These are phyloP conservation scores for Serilophus lunatus DNA, from an alignment of 2,113 vertebrate species.

Conservation along the genomic window DNA sequence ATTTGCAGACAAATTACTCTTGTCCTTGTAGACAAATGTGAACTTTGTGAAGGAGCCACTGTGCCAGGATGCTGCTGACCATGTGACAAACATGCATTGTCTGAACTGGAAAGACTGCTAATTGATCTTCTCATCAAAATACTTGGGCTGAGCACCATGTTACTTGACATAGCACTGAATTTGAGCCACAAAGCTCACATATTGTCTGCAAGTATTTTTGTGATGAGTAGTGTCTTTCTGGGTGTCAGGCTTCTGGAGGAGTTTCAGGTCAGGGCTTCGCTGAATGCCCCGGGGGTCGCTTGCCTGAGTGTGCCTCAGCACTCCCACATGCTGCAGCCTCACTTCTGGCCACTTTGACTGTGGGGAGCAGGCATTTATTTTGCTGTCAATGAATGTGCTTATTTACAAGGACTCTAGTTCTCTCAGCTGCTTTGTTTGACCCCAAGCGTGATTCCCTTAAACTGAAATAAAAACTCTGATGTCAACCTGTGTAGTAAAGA, in stretches of 20 bases:
- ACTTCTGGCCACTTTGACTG: not conserved
- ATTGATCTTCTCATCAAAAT: not conserved
- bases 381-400: not conserved
- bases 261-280: not conserved
- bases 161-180: not conserved
- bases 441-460: not conserved
- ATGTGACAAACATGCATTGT: rapidly evolving
- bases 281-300: not conserved
- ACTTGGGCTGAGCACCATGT: not conserved
- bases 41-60: not conserved
- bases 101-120: not conserved
- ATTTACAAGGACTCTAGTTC: not conserved
- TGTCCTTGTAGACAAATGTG: not conserved
- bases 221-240: not conserved
- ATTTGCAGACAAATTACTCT: not conserved
- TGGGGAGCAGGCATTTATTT: not conserved
- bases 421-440: not conserved
- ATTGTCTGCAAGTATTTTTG: not conserved
- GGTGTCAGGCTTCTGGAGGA: not conserved
- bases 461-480: not conserved
- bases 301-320: rapidly evolving
- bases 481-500: not conserved
- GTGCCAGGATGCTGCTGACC: not conserved
- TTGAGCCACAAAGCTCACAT: not conserved
- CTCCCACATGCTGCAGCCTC: rapidly evolving